These are phyloP conservation scores for Osmoderma eremita DNA, from an alignment of 2,888 invertebrate species.

Conservation along the genomic window DNA sequence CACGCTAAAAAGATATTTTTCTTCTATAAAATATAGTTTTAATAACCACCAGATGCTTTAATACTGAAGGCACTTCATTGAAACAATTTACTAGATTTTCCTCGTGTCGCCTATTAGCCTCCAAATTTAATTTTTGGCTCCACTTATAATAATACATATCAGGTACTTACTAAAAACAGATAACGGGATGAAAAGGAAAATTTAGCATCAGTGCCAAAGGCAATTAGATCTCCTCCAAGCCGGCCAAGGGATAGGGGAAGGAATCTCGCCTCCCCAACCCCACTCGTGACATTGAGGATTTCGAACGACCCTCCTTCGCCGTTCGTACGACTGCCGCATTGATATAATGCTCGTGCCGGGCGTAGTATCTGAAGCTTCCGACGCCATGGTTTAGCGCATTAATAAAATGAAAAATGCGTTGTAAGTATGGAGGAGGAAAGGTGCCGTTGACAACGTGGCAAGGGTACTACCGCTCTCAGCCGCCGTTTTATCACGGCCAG, in stretches of 20 bases:
- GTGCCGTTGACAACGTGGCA: conserved; percentile 18
- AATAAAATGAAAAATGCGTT: conserved; percentile 30
- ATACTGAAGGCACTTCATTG: too few species aligned
- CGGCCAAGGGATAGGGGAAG: background rate
- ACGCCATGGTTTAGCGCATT: conserved; percentile 8
- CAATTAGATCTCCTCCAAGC: conserved; percentile 24
- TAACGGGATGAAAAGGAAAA: conserved; percentile 27
- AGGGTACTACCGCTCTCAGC: conserved; percentile 10
- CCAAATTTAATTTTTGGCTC: background rate
- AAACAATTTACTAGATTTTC: too few species aligned
- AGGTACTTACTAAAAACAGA: conserved; percentile 28
- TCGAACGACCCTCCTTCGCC: background rate
- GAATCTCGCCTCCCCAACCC: background rate
- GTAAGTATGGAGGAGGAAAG: conserved; percentile 7
- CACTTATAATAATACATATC: conserved; percentile 20
- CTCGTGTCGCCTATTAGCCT: too few species aligned
- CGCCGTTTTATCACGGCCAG: conserved; percentile 22
- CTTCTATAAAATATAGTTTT: too few species aligned
- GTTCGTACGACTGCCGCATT: conserved; percentile 31
- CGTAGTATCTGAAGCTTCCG: conserved; percentile 3
- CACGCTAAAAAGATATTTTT: too few species aligned
- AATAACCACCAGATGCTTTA: too few species aligned
- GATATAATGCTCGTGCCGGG: conserved; percentile 21
- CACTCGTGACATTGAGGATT: conserved; percentile 4
- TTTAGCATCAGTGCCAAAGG: conserved; percentile 25